Conservation (phyloP, 2,888 invertebrate genomes). For the Tetrapedia diversipes region DNA sequence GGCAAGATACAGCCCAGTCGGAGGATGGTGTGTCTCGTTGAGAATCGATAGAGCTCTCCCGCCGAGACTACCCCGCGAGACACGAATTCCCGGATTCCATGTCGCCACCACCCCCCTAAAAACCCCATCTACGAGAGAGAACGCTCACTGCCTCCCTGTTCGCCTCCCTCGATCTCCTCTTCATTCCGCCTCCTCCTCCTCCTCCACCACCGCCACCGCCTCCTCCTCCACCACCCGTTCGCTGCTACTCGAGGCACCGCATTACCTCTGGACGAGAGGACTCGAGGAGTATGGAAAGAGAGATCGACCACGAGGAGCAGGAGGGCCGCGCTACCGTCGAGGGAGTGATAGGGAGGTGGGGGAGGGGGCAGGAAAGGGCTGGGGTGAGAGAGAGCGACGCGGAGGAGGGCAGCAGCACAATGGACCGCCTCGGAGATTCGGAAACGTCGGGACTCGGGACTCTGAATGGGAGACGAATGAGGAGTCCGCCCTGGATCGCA, state of each 20-base stretch:
- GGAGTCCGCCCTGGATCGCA: slow-evolving; percentile 77
- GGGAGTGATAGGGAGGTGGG: slow-evolving; percentile 49
- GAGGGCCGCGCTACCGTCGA: slow-evolving; percentile 14
- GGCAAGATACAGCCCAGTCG: slow-evolving; percentile 63
- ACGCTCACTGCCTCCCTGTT: slow-evolving; percentile 44
- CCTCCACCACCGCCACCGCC: slow-evolving; percentile 56
- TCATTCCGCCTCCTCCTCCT: too few relatives aligned
- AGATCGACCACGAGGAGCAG: slow-evolving; percentile 56
- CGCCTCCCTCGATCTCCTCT: slow-evolving; percentile 61
- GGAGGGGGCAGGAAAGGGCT: slow-evolving; percentile 45
- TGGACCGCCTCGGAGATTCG: slow-evolving; percentile 78
- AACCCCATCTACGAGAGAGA: slow-evolving; percentile 72
- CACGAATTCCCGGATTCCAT: slow-evolving; percentile 77
- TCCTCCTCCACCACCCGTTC: slow-evolving; percentile 61
- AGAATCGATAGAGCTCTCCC: slow-evolving; percentile 79
- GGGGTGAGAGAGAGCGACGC: slow-evolving; percentile 56
- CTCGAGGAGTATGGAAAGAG: slow-evolving; percentile 60
- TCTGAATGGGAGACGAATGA: slow-evolving; percentile 81
- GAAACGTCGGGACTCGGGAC: slow-evolving; percentile 78
- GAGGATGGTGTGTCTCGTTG: slow-evolving; percentile 75
- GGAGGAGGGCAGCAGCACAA: slow-evolving; percentile 74
- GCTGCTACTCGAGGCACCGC: slow-evolving; percentile 63
- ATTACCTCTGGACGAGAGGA: slow-evolving; percentile 72
- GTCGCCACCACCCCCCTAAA: slow-evolving; percentile 74
- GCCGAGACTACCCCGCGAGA: slow-evolving; percentile 74